These are phyloP conservation scores for Eulemur coronatus DNA, from an alignment of 2,797 vertebrate genomes.

Conservation along the genomic window DNA sequence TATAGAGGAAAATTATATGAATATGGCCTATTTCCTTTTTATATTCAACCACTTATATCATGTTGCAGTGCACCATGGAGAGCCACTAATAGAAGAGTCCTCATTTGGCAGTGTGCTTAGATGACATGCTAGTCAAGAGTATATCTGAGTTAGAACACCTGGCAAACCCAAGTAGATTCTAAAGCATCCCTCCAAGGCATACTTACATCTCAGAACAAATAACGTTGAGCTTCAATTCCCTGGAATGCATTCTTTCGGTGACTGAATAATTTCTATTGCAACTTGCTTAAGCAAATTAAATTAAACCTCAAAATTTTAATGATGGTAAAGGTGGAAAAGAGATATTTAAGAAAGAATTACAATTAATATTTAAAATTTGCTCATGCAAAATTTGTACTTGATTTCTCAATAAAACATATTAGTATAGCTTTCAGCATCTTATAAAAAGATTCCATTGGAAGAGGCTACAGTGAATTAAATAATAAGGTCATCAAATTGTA, in stretches of 20 bases:
- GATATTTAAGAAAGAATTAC: conserved; percentile 23
- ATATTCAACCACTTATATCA: not conserved
- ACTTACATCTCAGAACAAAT: conserved; percentile 37
- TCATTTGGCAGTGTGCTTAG: conserved; percentile 31
- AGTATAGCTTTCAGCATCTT: not conserved
- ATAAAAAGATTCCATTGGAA: not conserved
- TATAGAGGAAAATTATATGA: not conserved
- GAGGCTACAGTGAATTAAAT: conserved; percentile 3
- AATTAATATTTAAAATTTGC: conserved; percentile 14
- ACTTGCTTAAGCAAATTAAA: conserved; percentile 58
- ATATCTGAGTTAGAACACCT: conserved; percentile 50
- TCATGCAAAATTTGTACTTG: conserved; percentile 30
- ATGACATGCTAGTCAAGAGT: conserved; percentile 32
- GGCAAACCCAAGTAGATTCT: conserved; percentile 2
- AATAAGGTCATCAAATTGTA: not conserved
- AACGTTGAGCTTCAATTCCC: not conserved
- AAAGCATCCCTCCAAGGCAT: conserved; percentile 17
- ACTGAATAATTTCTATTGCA: conserved; percentile 39
- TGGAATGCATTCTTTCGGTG: conserved; percentile 22
- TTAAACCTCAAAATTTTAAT: conserved; percentile 36
- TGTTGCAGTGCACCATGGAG: not conserved
- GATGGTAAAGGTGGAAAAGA: not conserved
- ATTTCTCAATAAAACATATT: not conserved
- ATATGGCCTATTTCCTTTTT: conserved; percentile 5
- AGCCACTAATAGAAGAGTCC: not conserved